A percentile compares a stretch with the other conserved stretches of the same genome.
Conservation (phyloP, 2,797 vertebrate species). For the Rhynchonycteris naso region DNA sequence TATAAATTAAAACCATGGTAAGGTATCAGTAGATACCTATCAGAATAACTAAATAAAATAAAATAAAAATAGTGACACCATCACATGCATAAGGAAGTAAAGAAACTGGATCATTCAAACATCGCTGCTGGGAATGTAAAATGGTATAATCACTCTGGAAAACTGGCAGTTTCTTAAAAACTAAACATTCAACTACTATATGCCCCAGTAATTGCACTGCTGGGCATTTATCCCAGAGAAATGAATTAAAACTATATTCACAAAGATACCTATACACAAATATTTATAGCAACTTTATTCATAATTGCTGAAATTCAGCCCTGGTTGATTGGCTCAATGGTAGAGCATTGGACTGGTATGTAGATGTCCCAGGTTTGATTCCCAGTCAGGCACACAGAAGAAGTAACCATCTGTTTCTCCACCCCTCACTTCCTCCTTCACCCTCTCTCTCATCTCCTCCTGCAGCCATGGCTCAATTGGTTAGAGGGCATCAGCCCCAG, state of each 20-base stretch:
- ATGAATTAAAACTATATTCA: background rate
- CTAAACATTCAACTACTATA: background rate
- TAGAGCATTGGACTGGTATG: too few species aligned
- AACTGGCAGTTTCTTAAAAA: constrained; percentile 7
- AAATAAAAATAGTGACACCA: background rate
- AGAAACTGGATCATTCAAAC: background rate
- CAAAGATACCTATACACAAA: background rate
- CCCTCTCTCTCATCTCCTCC: too few species aligned
- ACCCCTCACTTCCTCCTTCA: too few species aligned
- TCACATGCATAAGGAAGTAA: background rate
- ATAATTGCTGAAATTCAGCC: background rate
- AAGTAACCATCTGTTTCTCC: too few species aligned
- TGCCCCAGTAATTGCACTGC: background rate
- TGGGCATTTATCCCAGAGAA: background rate
- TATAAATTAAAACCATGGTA: background rate
- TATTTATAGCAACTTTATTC: background rate
- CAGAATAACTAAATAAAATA: background rate
- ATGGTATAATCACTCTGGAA: background rate
- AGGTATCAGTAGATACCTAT: background rate
- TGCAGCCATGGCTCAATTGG: too few species aligned
- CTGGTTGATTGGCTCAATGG: too few species aligned
- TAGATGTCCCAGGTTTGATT: too few species aligned
- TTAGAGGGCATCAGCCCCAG: too few species aligned
- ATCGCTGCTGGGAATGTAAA: background rate
- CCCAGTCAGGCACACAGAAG: too few species aligned